phyloP scores from a whole-genome alignment of 2,113 vertebrate species.

The Corythornis madagascariensis region DNA sequence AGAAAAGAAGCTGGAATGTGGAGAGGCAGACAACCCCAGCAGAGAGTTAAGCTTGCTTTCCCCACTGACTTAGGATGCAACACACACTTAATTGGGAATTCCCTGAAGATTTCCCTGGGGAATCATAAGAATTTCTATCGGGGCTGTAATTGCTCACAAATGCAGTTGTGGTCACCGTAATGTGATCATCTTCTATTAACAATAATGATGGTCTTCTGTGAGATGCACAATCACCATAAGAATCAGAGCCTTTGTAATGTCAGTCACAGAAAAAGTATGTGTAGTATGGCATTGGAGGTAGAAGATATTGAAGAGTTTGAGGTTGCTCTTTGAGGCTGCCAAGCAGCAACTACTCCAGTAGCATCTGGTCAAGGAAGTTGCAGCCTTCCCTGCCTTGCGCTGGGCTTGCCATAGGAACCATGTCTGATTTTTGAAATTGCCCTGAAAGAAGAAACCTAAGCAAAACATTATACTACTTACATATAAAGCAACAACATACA shows the following conservation, averaged over 20 bases:
- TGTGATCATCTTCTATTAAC: background rate
- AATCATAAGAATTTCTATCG: background rate
- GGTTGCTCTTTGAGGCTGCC: background rate
- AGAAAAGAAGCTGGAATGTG: background rate
- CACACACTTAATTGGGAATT: background rate
- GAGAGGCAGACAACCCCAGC: background rate
- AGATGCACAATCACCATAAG: background rate
- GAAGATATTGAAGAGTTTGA: background rate
- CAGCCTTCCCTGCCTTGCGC: background rate
- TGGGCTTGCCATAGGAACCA: slow-evolving; percentile 8
- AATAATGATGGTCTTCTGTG: background rate
- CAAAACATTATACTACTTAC: slow-evolving; percentile 64
- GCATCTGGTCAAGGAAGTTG: background rate
- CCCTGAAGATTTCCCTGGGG: background rate
- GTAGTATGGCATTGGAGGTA: background rate
- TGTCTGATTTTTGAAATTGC: slow-evolving; percentile 32
- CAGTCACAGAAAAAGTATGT: background rate
- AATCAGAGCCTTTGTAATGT: background rate
- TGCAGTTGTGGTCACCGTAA: background rate
- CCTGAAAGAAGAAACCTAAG: slow-evolving; percentile 68
- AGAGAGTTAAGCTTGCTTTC: background rate
- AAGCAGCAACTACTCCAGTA: background rate
- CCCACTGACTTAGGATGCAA: background rate
- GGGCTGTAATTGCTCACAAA: background rate
- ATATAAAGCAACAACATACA: slow-evolving; percentile 67